Evolutionary conservation across 2,888 invertebrate species (phyloP), one percentile per base, ranked within the genome.

Genomic region (Drosophila paramelanica): DNA sequence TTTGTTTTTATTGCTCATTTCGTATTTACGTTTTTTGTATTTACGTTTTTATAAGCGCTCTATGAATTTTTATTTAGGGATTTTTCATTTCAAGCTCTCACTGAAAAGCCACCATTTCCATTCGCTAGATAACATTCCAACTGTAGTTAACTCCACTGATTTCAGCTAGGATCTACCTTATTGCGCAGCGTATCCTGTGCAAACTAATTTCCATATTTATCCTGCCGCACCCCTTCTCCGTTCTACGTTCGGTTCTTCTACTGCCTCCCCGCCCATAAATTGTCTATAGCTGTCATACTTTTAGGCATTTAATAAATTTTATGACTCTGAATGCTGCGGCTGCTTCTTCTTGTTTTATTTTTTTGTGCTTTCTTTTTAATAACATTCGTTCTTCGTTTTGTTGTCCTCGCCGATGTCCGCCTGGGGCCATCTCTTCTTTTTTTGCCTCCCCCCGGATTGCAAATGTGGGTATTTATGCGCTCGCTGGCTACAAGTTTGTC

Each of bases 231-330:
- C 10, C 31, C 31, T 8, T 8, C 7, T 53, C 17, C 49, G 33
- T 41, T 14, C 31, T 45, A 27, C 23, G 23, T 8, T 23, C 39
- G 7, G 27, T 27, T 27, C 39, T 74, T 57, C 51, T 47, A 36
- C 39, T 36, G 52, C 58, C 56, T 50, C 20, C 20, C 43, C 27
- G n/a, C 45, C 56, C 74, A 81, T 85, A 85, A 85, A 85, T 84
- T 87, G 81, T 81, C 81, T 75, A 85, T 85, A 52, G 88, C 88
- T 85, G 88, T 88, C 86, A 81, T 88, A 83, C 85, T 85, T 81
- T 85, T 85, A 73, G 85, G 83, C 86, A 85, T 85, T 85, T 85
- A 81, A 88, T 85, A 88, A 79, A 85, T 88, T 85, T 88, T 88
- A 85, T 85, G 83, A 81, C 77, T 85, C 65, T 57, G 62, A 46